phyloP scores from a whole-genome alignment of 2,113 vertebrate genomes.

The Procapra przewalskii region DNA sequence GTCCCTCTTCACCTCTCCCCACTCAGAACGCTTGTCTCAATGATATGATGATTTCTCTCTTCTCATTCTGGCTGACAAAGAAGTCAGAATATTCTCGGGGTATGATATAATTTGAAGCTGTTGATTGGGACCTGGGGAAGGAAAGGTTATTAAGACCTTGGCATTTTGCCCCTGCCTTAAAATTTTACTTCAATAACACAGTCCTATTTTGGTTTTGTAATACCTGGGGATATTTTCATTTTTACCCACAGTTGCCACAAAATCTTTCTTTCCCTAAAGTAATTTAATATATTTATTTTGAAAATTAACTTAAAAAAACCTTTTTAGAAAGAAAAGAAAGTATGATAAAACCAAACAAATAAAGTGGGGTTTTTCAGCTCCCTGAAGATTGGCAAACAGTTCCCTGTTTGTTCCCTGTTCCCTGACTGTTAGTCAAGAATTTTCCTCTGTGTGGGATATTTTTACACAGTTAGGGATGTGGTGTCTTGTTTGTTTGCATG shows the following conservation, averaged over 20 bases:
- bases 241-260: background rate
- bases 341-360: background rate
- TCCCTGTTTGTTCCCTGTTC: background rate
- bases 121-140: slow-evolving; percentile 18
- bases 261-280: background rate
- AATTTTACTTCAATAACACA: slow-evolving; percentile 3
- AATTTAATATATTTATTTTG: background rate
- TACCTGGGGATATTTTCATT: background rate
- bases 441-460: background rate
- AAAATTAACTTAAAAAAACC: background rate
- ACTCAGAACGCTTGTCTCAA: background rate
- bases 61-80: slow-evolving; percentile 1
- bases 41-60: background rate
- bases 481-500: background rate
- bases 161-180: slow-evolving; percentile 49
- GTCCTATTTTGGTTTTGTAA: background rate
- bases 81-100: background rate
- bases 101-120: background rate
- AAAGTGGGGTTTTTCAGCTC: background rate
- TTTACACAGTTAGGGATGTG: background rate
- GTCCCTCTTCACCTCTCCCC: background rate
- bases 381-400: background rate
- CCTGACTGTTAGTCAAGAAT: background rate
- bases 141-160: background rate
- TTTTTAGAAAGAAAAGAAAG: background rate